Evolutionary conservation across 1,140 invertebrate species (phyloP).

Genomic region (Trissolcus basalis): DNA sequence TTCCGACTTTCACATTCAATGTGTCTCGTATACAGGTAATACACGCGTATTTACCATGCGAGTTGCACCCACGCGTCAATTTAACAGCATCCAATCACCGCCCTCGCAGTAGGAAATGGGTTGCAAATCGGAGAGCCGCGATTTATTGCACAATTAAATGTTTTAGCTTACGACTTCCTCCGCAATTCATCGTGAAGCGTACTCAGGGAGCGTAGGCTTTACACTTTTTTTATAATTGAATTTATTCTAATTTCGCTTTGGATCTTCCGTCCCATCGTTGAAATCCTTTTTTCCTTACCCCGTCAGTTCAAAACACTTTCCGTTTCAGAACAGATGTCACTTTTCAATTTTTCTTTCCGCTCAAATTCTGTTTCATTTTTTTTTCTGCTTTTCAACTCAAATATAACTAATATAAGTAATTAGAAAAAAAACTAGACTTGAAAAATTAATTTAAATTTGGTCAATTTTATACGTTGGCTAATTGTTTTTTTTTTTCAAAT

Average conservation of each 20-base stretch:
- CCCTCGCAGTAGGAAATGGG: constrained; percentile 74
- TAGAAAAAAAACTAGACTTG: no score
- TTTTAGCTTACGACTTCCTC: constrained; percentile 69
- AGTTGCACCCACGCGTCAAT: constrained; percentile 71
- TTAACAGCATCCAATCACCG: constrained; percentile 70
- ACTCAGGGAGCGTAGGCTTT: constrained; percentile 60
- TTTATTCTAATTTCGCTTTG: constrained; percentile 53
- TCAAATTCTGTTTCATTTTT: no score
- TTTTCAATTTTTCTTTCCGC: no score
- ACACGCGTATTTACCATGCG: constrained; percentile 67
- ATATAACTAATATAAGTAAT: no score
- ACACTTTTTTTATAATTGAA: constrained; percentile 51
- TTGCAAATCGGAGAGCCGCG: constrained; percentile 74
- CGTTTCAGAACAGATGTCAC: no score
- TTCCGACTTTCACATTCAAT: constrained; percentile 74
- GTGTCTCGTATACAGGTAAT: constrained; percentile 65
- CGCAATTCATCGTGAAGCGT: constrained; percentile 60
- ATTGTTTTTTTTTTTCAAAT: no score
- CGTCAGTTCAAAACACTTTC: no score
- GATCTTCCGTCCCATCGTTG: constrained; percentile 30
- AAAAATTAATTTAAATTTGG: no score
- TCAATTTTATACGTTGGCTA: no score
- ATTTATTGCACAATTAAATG: constrained; percentile 76
- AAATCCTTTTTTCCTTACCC: constrained; percentile 13
- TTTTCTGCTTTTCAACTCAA: no score